phyloP scores from a whole-genome alignment of 2,113 vertebrate species.

The Dipodomys ordii region DNA sequence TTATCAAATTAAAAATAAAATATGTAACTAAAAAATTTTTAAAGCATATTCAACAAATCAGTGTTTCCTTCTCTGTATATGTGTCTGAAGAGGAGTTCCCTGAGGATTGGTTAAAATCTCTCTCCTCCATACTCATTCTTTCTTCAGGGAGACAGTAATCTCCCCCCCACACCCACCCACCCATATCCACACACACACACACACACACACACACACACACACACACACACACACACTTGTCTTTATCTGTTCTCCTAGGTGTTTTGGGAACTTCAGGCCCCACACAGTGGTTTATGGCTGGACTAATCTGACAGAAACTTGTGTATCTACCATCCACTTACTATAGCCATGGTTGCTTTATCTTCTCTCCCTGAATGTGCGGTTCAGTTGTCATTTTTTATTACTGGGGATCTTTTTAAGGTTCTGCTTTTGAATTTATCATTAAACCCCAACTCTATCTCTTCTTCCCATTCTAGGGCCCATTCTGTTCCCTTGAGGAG shows the following conservation, averaged over 20 bases:
- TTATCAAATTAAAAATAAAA: not conserved
- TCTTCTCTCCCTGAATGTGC: not conserved
- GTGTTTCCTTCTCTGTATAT: not conserved
- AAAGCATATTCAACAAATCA: constrained; percentile 1
- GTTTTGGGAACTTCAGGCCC: not conserved
- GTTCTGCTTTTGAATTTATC: constrained; percentile 16
- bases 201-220: too few relatives aligned
- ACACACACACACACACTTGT: not conserved
- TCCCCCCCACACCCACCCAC: too few relatives aligned
- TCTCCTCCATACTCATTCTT: not conserved
- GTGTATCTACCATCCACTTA: not conserved
- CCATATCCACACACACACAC: too few relatives aligned
- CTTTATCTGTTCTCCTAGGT: not conserved
- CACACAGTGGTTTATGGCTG: not conserved
- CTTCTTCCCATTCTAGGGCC: not conserved
- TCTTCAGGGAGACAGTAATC: too few relatives aligned
- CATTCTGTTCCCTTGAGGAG: constrained; percentile 6
- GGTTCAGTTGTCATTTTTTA: not conserved
- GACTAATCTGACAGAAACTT: not conserved
- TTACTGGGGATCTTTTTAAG: not conserved
- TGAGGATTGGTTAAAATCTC: not conserved
- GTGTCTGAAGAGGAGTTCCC: not conserved
- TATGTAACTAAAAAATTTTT: not conserved
- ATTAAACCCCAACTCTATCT: constrained; percentile 7
- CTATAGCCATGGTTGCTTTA: not conserved